Percentiles rank a stretch among this genome's conserved stretches.
These are phyloP conservation scores for Anser brachyrhynchus DNA, from an alignment of 2,113 vertebrate species.

Conservation along the genomic window DNA sequence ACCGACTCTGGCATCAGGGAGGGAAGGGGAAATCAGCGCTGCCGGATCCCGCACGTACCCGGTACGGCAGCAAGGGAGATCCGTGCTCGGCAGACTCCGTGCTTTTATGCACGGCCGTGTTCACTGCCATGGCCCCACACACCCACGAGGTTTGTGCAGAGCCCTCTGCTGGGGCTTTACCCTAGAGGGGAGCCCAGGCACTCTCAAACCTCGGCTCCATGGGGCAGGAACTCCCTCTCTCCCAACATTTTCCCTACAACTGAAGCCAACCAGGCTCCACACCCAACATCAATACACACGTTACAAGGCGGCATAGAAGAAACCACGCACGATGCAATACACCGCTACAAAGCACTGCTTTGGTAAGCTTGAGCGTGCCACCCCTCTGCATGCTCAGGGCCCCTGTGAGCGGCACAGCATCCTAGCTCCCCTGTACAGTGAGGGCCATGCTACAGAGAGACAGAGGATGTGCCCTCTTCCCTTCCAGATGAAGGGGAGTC, in stretches of 20 bases:
- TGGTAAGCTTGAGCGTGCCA: not conserved
- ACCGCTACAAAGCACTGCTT: not conserved
- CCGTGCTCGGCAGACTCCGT: accelerated
- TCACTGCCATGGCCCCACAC: not conserved
- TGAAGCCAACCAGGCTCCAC: not conserved
- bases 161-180: not conserved
- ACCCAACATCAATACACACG: not conserved
- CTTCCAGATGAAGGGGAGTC: not conserved
- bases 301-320: not conserved
- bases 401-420: too few species aligned
- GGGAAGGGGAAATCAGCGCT: too few species aligned
- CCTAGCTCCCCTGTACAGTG: too few species aligned
- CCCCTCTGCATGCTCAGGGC: too few species aligned
- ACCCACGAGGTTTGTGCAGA: accelerated
- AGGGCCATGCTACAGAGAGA: too few species aligned
- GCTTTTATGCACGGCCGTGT: accelerated
- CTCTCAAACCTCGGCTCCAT: not conserved
- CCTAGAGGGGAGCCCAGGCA: not conserved
- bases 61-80: not conserved
- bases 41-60: not conserved
- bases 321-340: not conserved
- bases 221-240: not conserved
- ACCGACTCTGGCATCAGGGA: too few species aligned
- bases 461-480: too few species aligned
- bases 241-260: not conserved